Conservation (phyloP, 1,140 invertebrate genomes). For the Argopecten irradians region DNA sequence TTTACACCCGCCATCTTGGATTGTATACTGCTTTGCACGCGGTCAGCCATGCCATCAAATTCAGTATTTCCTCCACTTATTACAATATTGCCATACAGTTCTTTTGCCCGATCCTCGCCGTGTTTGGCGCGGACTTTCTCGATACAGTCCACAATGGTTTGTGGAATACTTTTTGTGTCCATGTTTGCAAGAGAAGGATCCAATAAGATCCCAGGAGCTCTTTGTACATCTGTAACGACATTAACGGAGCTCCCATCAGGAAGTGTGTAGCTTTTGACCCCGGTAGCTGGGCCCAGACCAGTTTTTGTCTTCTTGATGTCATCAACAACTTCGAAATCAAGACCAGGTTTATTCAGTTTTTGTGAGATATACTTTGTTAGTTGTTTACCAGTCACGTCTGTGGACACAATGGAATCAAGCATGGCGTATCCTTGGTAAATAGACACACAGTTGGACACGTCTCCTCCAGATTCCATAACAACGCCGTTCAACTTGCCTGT, state of each 20-base stretch:
- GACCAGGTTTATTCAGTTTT: not conserved
- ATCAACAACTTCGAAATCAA: slow-evolving; percentile 2
- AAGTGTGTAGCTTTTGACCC: not conserved
- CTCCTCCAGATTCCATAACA: not conserved
- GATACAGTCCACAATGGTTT: not conserved
- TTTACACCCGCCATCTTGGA: not conserved
- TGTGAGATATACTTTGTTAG: not conserved
- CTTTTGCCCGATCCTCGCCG: not conserved
- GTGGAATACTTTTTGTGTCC: not conserved
- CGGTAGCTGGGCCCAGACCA: not conserved
- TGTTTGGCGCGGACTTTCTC: not conserved
- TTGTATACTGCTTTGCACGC: not conserved
- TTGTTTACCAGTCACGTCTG: not conserved
- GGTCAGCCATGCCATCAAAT: not conserved
- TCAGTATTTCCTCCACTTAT: not conserved
- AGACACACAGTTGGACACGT: not conserved
- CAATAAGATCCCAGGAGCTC: not conserved
- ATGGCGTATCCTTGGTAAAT: slow-evolving; percentile 7
- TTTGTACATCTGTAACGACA: not conserved
- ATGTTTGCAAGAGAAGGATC: not conserved
- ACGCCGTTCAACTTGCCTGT: not conserved
- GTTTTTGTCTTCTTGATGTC: not conserved
- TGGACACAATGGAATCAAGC: not conserved
- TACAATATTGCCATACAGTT: not conserved
- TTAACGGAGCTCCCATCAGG: not conserved